Base-by-base conservation (phyloP, 1,140 invertebrate genomes). In the Sinella curviseta region DNA sequence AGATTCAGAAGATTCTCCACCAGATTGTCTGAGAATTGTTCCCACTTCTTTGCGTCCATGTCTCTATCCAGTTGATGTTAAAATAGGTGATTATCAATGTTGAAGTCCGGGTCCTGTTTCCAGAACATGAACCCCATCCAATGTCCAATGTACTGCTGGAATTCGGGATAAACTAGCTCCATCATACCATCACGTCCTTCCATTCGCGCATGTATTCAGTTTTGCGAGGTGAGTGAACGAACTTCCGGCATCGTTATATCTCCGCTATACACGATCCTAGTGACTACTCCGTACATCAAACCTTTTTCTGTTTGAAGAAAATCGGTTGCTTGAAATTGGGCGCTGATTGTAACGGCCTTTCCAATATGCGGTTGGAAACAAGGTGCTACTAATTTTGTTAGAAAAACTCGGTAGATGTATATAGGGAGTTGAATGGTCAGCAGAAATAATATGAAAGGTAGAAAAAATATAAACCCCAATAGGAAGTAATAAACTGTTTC, bases 81-180 rank as follows among this genome's bases (percentile, higher is more conserved):
- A 8, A 31, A 33, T 4, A 75, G 1, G 39, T 75, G 74, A 24
- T 75, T 75, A 17, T 75, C 35, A 8, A 75, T 1, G 28, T 30
- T 75, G 39, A 75, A 75, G 8, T 36, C 14, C 3, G 4, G 8
- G 16, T 75, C 74, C 14, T 30, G 1, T 35, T 75, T 75, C 74
- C 74, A 75, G 24, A 75, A 75, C 39, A 48, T 39, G 36, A 48
- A 75, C 14, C 74, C 74, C 39, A 54, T 54, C 74, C 74, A 75
- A 1, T 1, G 4, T 75, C 16, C 74, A 2, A 54, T 3, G 74
- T 75, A 75, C 24, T 75, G 74, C 24, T 39, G 34, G 24, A 75
- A 30, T 26, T 75, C 74, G 2, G 74, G 74, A 54, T 39, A 75
- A 17, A 16, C 8, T 26, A 75, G 24, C 2, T 34, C 31, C 57